Conservation (phyloP, 2,797 vertebrate species). For the Erethizon dorsatum region DNA sequence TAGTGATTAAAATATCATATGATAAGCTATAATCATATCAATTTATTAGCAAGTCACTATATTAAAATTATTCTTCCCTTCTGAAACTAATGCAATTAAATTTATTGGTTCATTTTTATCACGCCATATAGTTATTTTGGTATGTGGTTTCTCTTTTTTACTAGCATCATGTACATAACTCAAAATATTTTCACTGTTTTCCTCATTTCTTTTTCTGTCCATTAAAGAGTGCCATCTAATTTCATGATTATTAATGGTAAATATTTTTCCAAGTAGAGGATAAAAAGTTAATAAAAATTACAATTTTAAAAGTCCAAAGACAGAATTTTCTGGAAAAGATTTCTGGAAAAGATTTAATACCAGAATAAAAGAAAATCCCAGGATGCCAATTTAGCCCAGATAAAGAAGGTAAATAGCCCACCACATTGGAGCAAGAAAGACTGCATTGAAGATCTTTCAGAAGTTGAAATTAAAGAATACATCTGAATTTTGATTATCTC, state of each 20-base stretch:
- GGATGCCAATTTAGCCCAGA: not conserved
- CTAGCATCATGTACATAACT: not conserved
- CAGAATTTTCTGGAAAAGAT: not conserved
- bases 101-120: not conserved
- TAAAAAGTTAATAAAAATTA: not conserved
- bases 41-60: not conserved
- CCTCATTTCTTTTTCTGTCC: not conserved
- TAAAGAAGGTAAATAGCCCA: not conserved
- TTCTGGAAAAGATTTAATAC: not conserved
- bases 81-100: not conserved
- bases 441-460: not conserved
- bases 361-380: not conserved
- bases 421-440: not conserved
- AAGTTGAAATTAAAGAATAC: not conserved
- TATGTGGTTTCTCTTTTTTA: not conserved
- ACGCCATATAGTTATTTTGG: not conserved
- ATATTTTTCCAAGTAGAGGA: not conserved
- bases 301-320: not conserved
- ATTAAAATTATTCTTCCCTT: not conserved
- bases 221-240: not conserved
- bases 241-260: not conserved
- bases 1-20: not conserved
- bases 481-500: not conserved
- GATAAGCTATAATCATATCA: not conserved
- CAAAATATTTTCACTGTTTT: not conserved